phyloP scores from a whole-genome alignment of 2,113 vertebrate species.

The Noturus placidus region DNA sequence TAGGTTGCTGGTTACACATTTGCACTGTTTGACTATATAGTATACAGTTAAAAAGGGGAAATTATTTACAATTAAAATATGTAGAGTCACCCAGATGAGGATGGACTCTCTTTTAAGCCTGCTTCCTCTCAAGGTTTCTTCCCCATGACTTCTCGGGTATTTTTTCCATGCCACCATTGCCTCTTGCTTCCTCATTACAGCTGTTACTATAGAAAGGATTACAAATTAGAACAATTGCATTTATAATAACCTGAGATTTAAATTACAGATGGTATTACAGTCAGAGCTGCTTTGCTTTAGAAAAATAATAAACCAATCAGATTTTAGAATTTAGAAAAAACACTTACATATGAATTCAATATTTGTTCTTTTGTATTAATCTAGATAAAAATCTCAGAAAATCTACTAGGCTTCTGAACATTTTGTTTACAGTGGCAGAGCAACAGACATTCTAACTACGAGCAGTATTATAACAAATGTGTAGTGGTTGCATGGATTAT shows the following conservation, averaged over 20 bases:
- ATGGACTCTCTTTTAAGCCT: background rate
- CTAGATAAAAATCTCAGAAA: background rate
- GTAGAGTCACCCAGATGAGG: too few relatives aligned
- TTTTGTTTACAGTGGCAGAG: background rate
- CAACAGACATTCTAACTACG: background rate
- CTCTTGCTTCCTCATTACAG: background rate
- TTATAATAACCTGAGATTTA: background rate
- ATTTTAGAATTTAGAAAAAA: background rate
- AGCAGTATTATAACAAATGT: background rate
- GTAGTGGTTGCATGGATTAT: background rate
- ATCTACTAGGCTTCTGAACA: background rate
- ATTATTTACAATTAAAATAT: background rate
- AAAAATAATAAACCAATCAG: background rate
- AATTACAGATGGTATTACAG: background rate
- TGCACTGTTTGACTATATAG: background rate
- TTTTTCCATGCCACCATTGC: background rate
- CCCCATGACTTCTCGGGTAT: too few relatives aligned
- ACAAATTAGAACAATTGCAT: background rate
- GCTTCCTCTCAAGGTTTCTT: background rate
- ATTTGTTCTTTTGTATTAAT: background rate
- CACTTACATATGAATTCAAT: background rate
- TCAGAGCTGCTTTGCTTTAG: background rate
- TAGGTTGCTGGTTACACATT: too few relatives aligned
- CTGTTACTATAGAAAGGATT: background rate
- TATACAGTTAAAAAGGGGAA: background rate